Evolutionary conservation across 2,888 invertebrate species (phyloP).

Genomic region (Cistogaster globosa): DNA sequence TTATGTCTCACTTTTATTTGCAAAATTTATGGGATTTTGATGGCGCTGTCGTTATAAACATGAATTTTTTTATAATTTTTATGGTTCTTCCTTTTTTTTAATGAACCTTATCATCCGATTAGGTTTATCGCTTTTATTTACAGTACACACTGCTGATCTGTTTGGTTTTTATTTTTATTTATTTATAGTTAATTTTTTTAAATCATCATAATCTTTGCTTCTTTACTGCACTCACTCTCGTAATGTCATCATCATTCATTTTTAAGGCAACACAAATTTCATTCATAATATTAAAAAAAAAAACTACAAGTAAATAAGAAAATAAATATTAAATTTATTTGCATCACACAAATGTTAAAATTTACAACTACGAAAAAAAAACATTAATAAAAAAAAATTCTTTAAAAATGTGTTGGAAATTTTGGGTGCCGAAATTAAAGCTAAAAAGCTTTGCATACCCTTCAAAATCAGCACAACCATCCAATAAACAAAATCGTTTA

Average conservation of each 20-base stretch:
- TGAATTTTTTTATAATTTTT: neutral
- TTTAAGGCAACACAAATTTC: conserved; percentile 40
- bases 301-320: conserved; percentile 21
- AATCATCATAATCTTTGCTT: conserved; percentile 52
- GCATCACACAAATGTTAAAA: conserved; percentile 40
- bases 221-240: conserved; percentile 7
- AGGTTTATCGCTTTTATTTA: conserved; percentile 62
- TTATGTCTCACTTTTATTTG: conserved; percentile 46
- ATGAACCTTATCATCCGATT: conserved; percentile 71
- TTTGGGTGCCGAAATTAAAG: conserved; percentile 23
- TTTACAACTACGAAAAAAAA: conserved; percentile 31
- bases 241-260: conserved; percentile 52
- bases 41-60: conserved; percentile 42
- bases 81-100: conserved; percentile 45
- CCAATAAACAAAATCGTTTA: conserved; percentile 51
- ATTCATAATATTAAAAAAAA: conserved; percentile 57
- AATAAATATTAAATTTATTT: conserved; percentile 45
- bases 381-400: conserved; percentile 33
- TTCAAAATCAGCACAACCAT: conserved; percentile 21
- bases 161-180: conserved; percentile 10
- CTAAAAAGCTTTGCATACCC: conserved; percentile 35
- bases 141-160: conserved; percentile 25
- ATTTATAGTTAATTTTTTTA: conserved; percentile 13
- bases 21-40: conserved; percentile 53
- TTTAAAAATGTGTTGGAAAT: conserved; percentile 21